Evolutionary conservation across 1,140 invertebrate species (phyloP).

Genomic region (Drosophila subpulchrella): DNA sequence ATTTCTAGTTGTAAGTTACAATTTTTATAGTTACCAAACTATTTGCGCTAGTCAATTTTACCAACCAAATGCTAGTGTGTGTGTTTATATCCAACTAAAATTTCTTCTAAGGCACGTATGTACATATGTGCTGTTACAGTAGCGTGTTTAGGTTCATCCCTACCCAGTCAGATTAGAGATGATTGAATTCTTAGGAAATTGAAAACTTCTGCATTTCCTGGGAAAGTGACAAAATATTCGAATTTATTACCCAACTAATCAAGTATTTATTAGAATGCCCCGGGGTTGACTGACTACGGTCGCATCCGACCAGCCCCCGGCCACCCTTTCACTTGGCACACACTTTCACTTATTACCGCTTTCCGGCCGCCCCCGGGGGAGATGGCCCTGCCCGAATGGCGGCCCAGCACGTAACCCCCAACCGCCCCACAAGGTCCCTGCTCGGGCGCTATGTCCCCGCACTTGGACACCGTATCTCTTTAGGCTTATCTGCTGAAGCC

Average conservation of each 20-base stretch:
- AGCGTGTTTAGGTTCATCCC: not conserved
- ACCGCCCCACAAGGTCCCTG: conserved; percentile 3
- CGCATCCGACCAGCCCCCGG: not conserved
- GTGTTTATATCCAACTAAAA: no score
- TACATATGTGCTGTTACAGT: not conserved
- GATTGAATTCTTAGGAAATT: conserved; percentile 44
- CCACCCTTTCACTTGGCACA: conserved; percentile 50
- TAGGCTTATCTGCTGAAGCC: conserved; percentile 29
- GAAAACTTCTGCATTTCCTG: conserved; percentile 37
- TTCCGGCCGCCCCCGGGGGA: conserved; percentile 49
- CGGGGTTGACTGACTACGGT: conserved; percentile 52
- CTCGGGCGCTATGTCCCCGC: conserved; percentile 15
- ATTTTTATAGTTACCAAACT: no score
- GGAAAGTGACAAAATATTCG: conserved; percentile 66
- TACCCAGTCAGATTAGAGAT: not conserved
- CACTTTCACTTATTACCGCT: conserved; percentile 72
- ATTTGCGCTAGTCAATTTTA: no score
- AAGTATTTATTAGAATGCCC: conserved; percentile 68
- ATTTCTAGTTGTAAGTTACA: no score
- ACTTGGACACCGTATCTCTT: conserved; percentile 40
- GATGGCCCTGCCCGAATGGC: conserved; percentile 57
- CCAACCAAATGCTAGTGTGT: no score
- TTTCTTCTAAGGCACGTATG: no score
- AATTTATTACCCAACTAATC: conserved; percentile 77
- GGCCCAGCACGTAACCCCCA: conserved; percentile 57